Conservation (phyloP, 2,797 vertebrate genomes). For the Acomys russatus region DNA sequence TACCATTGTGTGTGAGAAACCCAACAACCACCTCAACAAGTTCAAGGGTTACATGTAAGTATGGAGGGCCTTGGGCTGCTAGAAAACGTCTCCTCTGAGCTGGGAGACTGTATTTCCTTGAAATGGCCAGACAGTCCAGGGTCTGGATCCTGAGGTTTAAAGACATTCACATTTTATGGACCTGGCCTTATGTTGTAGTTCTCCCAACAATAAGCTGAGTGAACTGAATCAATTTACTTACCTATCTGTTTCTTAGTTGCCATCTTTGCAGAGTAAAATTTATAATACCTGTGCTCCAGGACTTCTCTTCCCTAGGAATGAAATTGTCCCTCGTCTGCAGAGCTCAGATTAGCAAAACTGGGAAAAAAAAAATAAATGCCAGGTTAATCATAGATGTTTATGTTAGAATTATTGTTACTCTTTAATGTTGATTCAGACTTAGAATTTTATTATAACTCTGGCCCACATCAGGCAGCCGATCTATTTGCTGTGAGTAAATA, state of each 20-base stretch:
- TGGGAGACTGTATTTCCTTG: not conserved
- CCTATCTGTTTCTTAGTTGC: not conserved
- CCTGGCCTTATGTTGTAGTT: not conserved
- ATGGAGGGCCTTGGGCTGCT: slow-evolving; percentile 36
- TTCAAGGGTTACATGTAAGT: slow-evolving; percentile 98
- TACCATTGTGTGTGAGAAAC: slow-evolving; percentile 94
- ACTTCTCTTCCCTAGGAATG: slow-evolving; percentile 13
- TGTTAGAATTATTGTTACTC: not conserved
- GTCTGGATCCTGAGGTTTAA: not conserved
- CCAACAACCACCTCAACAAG: slow-evolving; percentile 95
- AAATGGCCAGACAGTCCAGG: not conserved
- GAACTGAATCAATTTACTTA: slow-evolving; percentile 9
- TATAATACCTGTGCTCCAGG: not conserved
- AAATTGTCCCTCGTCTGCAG: not conserved
- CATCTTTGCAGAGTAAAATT: not conserved
- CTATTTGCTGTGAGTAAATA: not conserved
- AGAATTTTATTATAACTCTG: not conserved
- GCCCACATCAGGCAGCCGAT: not conserved
- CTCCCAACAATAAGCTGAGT: not conserved
- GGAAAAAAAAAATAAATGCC: not conserved
- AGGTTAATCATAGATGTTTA: too few species aligned
- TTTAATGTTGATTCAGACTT: not conserved
- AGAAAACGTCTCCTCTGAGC: not conserved
- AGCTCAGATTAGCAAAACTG: not conserved
- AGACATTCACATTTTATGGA: not conserved